phyloP scores from a whole-genome alignment of 64 coral and sea anemone species.

The Actinia equina region DNA sequence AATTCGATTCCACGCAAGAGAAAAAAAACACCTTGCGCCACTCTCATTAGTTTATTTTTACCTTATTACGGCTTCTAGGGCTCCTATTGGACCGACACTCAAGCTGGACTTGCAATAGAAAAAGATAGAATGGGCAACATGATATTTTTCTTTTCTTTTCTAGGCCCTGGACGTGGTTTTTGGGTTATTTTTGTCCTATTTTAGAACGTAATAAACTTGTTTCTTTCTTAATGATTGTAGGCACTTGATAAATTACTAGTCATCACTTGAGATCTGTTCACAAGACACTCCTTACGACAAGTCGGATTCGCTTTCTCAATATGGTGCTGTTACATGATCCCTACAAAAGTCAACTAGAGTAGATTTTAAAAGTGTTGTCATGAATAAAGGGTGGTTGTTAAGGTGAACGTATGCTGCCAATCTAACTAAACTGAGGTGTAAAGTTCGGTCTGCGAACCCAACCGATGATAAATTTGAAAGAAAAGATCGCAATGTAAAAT shows the following conservation, averaged over 20 bases:
- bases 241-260: conserved; percentile 25
- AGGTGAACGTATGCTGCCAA: conserved; percentile 19
- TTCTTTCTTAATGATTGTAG: conserved; percentile 12
- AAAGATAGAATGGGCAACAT: neutral
- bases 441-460: conserved; percentile 12
- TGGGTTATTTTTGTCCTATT: neutral
- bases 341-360: conserved; percentile 4
- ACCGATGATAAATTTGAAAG: neutral
- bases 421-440: conserved; percentile 1
- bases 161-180: neutral
- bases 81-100: neutral
- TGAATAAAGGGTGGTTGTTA: conserved; percentile 13
- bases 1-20: neutral
- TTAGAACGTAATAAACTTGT: neutral
- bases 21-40: neutral
- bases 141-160: neutral
- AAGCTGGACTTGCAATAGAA: neutral
- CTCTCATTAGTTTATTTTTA: conserved; percentile 6
- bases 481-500: conserved; percentile 3
- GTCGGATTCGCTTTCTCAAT: neutral
- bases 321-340: conserved; percentile 7
- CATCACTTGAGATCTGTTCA: conserved; percentile 33
- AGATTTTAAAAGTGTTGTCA: conserved; percentile 3
- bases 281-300: conserved; percentile 15
- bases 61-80: neutral